Evolutionary conservation across 2,888 invertebrate species (phyloP).

Genomic region (Ptilodon capucinus): DNA sequence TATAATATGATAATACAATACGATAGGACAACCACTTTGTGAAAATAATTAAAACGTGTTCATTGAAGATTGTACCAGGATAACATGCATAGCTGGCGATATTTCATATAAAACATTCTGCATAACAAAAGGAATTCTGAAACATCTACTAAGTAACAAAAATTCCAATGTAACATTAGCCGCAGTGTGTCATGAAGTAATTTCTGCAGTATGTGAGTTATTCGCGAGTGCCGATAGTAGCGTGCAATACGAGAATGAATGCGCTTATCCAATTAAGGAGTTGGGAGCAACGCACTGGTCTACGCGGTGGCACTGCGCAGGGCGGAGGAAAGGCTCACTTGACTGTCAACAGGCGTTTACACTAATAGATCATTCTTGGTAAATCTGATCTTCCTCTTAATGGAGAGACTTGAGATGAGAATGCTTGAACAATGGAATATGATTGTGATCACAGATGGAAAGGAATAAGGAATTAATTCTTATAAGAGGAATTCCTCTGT

Average conservation of each 20-base stretch:
- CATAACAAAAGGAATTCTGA: no score
- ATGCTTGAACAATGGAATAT: not conserved
- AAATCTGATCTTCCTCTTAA: not conserved
- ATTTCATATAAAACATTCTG: no score
- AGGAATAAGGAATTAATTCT: no score
- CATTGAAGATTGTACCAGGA: no score
- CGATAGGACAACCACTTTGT: no score
- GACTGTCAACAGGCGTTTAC: not conserved
- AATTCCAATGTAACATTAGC: conserved; percentile 6
- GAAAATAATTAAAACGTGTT: no score
- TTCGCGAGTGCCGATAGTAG: conserved; percentile 22
- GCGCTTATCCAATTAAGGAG: conserved; percentile 53
- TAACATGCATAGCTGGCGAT: no score
- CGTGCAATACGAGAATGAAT: conserved; percentile 27
- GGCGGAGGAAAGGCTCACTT: not conserved
- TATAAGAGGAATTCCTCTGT: no score
- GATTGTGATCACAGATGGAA: no score
- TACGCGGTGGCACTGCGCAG: not conserved
- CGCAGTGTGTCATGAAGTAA: not conserved
- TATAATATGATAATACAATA: no score
- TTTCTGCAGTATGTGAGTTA: not conserved
- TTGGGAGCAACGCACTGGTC: conserved; percentile 34
- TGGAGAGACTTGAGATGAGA: not conserved
- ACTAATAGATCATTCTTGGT: not conserved
- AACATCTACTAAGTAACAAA: not conserved